Conservation (phyloP, 2,113 vertebrate genomes). For the Silurus glanis region DNA sequence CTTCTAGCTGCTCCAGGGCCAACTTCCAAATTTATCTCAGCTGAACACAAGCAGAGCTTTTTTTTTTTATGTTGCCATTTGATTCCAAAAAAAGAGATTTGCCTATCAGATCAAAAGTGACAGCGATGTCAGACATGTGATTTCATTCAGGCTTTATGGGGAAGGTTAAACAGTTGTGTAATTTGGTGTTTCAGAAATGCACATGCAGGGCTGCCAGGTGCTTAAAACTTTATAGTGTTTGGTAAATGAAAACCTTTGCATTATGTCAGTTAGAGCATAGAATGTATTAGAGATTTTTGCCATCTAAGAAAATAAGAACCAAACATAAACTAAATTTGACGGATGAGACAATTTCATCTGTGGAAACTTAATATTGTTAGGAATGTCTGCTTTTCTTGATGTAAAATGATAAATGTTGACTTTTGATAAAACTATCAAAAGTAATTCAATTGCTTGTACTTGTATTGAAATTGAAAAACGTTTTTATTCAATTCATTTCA, state of each 20-base stretch:
- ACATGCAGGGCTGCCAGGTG: constrained; percentile 27
- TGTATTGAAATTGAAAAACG: neutral
- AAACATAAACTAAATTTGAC: neutral
- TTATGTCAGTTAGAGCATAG: constrained; percentile 15
- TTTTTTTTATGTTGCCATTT: constrained; percentile 59
- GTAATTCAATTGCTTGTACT: neutral
- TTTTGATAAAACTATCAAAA: neutral
- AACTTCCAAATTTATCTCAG: constrained; percentile 74
- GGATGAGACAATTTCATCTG: too few relatives aligned
- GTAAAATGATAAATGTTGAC: neutral
- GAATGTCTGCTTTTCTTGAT: constrained; percentile 11
- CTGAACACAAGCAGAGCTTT: constrained; percentile 72
- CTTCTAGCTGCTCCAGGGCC: constrained; percentile 67
- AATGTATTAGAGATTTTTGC: neutral
- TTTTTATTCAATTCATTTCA: neutral
- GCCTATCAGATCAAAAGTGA: constrained; percentile 78
- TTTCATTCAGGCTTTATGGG: constrained; percentile 40
- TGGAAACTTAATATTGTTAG: neutral
- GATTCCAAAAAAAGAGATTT: constrained; percentile 71
- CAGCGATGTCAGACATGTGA: constrained; percentile 65
- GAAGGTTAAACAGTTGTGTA: constrained; percentile 29
- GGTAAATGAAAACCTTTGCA: constrained; percentile 25
- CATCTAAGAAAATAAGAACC: neutral
- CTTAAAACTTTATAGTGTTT: constrained; percentile 29
- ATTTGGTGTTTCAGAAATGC: constrained; percentile 38